Evolutionary conservation across 1,140 invertebrate genomes (phyloP).

Genomic region (Bradynema listronoti): DNA sequence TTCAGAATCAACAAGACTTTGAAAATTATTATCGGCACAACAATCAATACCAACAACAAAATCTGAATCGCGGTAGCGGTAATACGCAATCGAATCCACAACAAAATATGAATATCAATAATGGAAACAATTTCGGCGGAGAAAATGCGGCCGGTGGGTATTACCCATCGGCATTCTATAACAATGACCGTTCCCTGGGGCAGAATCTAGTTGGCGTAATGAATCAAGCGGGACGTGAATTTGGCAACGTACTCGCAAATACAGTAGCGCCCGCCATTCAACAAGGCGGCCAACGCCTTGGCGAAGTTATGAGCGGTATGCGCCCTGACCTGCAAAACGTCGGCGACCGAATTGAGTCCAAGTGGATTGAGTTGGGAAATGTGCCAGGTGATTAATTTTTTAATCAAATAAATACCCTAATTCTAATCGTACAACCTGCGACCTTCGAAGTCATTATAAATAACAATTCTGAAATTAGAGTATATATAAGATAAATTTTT

Average conservation of each 20-base stretch:
- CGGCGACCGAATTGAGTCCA: conserved; percentile 14
- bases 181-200: too few species aligned
- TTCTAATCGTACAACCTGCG: too few species aligned
- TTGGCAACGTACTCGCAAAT: too few species aligned
- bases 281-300: conserved; percentile 18
- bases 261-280: too few species aligned
- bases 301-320: conserved; percentile 22
- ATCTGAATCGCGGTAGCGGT: neutral
- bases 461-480: too few species aligned
- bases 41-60: conserved; percentile 18
- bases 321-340: conserved; percentile 20
- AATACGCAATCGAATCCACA: conserved; percentile 1
- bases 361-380: conserved; percentile 34
- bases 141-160: neutral
- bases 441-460: too few species aligned
- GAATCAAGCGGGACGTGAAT: too few species aligned
- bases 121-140: neutral
- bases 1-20: conserved; percentile 43
- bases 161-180: conserved; percentile 18
- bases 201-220: conserved; percentile 6
- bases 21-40: conserved; percentile 35
- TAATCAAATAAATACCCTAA: too few species aligned
- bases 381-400: conserved; percentile 10
- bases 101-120: too few species aligned
- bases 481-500: too few species aligned